A percentile compares a stretch with the other conserved stretches of the same genome.
phyloP scores from a whole-genome alignment of 1,140 invertebrate genomes.

The Meloidogyne exigua region DNA sequence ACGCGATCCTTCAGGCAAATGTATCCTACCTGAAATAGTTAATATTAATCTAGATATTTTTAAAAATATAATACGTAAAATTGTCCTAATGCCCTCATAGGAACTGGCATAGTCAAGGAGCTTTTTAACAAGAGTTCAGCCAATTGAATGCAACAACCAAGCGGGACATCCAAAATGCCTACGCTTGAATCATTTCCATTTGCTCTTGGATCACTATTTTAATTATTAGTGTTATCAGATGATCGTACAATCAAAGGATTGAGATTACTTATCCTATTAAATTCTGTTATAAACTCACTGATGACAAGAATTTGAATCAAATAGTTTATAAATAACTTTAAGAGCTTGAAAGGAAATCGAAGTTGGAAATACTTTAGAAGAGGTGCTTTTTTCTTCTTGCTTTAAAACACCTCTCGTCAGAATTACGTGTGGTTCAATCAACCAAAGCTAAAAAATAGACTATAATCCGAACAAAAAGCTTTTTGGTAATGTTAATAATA shows the following conservation, averaged over 20 bases:
- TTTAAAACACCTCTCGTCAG: constrained; percentile 42
- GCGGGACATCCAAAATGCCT: constrained; percentile 49
- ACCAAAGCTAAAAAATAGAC: constrained; percentile 36
- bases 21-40: constrained; percentile 38
- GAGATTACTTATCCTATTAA: too few species aligned
- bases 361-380: constrained; percentile 4
- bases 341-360: constrained; percentile 48
- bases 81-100: constrained; percentile 51
- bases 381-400: neutral
- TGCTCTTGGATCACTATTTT: constrained; percentile 52
- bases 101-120: constrained; percentile 42
- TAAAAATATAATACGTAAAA: too few species aligned
- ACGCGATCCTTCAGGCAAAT: constrained; percentile 31
- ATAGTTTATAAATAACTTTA: constrained; percentile 54
- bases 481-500: too few species aligned
- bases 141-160: constrained; percentile 38
- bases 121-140: constrained; percentile 44
- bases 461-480: too few species aligned
- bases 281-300: constrained; percentile 30
- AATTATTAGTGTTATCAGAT: neutral
- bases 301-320: constrained; percentile 39
- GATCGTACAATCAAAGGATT: too few species aligned
- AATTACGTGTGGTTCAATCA: constrained; percentile 55
- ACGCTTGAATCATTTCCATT: constrained; percentile 56
- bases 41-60: too few species aligned